Percentiles rank a stretch among this genome's conserved stretches.
Evolutionary conservation across 2,888 invertebrate species (phyloP).

Genomic region (Protonemura montana): DNA sequence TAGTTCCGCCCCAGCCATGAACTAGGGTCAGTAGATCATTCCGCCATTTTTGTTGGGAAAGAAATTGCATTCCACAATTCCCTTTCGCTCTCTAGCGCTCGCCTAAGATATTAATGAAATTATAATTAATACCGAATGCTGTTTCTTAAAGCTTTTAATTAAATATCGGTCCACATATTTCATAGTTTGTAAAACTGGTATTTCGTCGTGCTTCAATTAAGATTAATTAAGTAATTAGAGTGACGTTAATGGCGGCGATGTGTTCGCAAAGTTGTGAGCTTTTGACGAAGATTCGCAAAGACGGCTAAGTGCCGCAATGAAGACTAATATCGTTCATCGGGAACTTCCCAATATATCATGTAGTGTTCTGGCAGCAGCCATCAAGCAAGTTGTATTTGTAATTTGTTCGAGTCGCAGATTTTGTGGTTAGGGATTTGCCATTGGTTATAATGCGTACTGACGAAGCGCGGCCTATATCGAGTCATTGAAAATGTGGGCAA

Average conservation of each 20-base stretch:
- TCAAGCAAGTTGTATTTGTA: neutral
- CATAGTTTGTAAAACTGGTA: slow-evolving; percentile 34
- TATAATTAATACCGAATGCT: slow-evolving; percentile 35
- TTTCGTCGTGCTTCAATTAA: slow-evolving; percentile 8
- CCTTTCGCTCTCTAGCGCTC: neutral
- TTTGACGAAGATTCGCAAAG: slow-evolving; percentile 33
- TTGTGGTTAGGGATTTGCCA: neutral
- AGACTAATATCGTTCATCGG: slow-evolving; percentile 27
- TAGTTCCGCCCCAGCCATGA: neutral
- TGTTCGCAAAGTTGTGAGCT: neutral
- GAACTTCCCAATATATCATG: slow-evolving; percentile 14
- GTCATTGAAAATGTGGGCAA: neutral
- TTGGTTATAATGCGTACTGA: neutral
- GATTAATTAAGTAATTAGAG: slow-evolving; percentile 40
- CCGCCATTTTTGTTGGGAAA: slow-evolving; percentile 24
- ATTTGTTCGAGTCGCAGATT: neutral
- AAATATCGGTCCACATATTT: slow-evolving; percentile 33
- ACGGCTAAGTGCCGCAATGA: slow-evolving; percentile 13
- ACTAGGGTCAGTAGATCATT: slow-evolving; percentile 34
- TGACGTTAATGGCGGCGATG: slow-evolving; percentile 40
- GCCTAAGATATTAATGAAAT: slow-evolving; percentile 36
- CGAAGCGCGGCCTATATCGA: neutral
- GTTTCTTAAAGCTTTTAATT: slow-evolving; percentile 30
- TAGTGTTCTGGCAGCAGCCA: neutral
- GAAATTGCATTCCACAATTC: slow-evolving; percentile 27